A percentile compares a stretch with the other conserved stretches of the same genome.
These are phyloP conservation scores for Prionace glauca DNA, from an alignment of 2,797 vertebrate genomes.

Conservation along the genomic window DNA sequence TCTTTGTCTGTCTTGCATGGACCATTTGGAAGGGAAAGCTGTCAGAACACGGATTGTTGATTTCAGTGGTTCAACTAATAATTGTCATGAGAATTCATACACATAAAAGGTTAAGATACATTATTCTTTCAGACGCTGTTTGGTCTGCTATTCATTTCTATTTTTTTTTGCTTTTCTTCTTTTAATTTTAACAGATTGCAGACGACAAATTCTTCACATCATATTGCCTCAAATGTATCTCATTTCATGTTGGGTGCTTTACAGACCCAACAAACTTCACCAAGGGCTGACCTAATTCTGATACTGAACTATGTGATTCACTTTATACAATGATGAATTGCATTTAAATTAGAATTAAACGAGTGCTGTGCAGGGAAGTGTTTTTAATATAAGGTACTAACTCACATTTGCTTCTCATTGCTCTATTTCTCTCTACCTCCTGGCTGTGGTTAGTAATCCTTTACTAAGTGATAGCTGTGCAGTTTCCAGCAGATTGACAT, in stretches of 20 bases:
- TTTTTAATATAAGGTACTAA: not conserved
- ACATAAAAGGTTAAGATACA: not conserved
- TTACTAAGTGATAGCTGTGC: not conserved
- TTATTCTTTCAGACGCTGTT: not conserved
- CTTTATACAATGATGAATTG: constrained; percentile 1
- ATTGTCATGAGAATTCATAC: not conserved
- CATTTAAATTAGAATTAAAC: not conserved
- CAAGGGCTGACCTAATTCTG: not conserved
- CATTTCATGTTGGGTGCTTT: not conserved
- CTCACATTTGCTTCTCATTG: not conserved
- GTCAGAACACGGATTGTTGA: not conserved
- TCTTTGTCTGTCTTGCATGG: not conserved
- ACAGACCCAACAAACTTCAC: not conserved
- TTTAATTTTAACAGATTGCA: not conserved
- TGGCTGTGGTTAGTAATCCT: not conserved
- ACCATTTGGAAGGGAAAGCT: not conserved
- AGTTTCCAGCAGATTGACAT: constrained; percentile 30
- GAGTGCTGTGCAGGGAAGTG: too few species aligned
- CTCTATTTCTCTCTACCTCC: not conserved
- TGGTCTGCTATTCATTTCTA: not conserved
- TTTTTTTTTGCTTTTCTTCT: not conserved
- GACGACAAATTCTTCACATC: not conserved
- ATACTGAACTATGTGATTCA: not conserved
- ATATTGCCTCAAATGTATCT: not conserved
- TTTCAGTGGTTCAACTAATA: not conserved